Base-by-base conservation (phyloP, 2,888 invertebrate genomes). In the Aricia artaxerxes region DNA sequence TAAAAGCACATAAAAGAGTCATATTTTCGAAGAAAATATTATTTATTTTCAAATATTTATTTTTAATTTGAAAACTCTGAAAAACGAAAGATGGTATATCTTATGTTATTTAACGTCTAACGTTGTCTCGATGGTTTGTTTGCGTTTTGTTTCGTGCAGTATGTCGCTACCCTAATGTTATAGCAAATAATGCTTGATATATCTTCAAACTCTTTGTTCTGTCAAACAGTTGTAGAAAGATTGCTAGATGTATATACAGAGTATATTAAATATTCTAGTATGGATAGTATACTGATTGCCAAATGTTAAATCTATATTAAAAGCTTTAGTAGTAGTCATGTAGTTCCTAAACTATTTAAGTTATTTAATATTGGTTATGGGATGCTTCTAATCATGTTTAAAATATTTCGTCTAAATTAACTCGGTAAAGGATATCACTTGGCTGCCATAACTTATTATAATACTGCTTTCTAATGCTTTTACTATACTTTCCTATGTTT, bases 391-490 rank as follows among this genome's bases (percentile, higher is more conserved):
- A 60, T 24, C 24, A 60, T 77, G 9, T 53, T n/a, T 11, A 57
- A 49, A 76, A 69, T 76, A 53, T 76, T 11, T 31, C 64, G 13
- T 60, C 40, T 61, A 49, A 40, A 13, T 53, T 61, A 61, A 73
- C 78, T 73, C 31, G 78, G 57, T 73, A 49, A 72, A 69, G 40
- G 57, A 53, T 53, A 75, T 53, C 31, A 57, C 76, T 35, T 57
- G 35, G 87, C 87, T 79, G 85, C 84, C 87, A 86, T 90, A 89
- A 90, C 87, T 84, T 83, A 44, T 84, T 83, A 44, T 75, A 49
- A 84, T 82, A 85, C 85, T 86, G 91, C 91, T 92, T 91, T 81
- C 83, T 89, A 90, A 91, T 88, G 91, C 92, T 90, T 87, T 84
- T 86, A 83, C 83, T 79, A 44, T 78, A 75, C 72, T 76, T 76